Evolutionary conservation across 2,113 vertebrate genomes (phyloP).

Genomic region (Sinocyclocheilus anophthalmus): DNA sequence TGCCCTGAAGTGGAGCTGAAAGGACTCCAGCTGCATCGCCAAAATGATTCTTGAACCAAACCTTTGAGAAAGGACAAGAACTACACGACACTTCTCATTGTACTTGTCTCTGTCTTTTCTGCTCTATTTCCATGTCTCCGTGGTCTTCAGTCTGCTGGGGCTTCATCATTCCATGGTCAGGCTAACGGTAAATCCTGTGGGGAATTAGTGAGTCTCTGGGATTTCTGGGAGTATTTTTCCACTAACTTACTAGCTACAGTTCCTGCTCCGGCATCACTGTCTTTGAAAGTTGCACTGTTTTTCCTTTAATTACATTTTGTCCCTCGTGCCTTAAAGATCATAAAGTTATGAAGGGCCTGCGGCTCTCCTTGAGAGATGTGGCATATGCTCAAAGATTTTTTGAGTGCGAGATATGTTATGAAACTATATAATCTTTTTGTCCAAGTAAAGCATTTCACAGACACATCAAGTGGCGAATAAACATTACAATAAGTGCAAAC

Average conservation of each 20-base stretch:
- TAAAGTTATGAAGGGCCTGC: not conserved
- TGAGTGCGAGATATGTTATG: not conserved
- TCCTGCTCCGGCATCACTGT: not conserved
- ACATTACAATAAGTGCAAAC: not conserved
- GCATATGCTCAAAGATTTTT: not conserved
- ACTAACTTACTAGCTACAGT: not conserved
- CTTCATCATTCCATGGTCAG: conserved; percentile 30
- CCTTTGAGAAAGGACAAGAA: not conserved
- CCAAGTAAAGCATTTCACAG: not conserved
- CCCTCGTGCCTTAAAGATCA: conserved; percentile 8
- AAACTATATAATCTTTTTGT: not conserved
- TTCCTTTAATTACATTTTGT: not conserved
- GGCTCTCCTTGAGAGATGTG: not conserved
- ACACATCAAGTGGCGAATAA: not conserved
- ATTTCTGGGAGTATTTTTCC: not conserved
- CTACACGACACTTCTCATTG: not conserved
- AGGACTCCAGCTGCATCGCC: not conserved
- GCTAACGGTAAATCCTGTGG: conserved; percentile 4
- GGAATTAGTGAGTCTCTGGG: not conserved
- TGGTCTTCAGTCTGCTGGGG: not conserved
- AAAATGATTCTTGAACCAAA: not conserved
- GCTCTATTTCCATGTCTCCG: conserved; percentile 19
- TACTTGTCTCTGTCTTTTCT: conserved; percentile 13
- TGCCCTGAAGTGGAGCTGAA: not conserved
- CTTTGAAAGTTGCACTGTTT: not conserved